A percentile compares a stretch with the other conserved stretches of the same genome.
Evolutionary conservation across 2,113 vertebrate genomes (phyloP).

Genomic region (Pituophis catenifer): DNA sequence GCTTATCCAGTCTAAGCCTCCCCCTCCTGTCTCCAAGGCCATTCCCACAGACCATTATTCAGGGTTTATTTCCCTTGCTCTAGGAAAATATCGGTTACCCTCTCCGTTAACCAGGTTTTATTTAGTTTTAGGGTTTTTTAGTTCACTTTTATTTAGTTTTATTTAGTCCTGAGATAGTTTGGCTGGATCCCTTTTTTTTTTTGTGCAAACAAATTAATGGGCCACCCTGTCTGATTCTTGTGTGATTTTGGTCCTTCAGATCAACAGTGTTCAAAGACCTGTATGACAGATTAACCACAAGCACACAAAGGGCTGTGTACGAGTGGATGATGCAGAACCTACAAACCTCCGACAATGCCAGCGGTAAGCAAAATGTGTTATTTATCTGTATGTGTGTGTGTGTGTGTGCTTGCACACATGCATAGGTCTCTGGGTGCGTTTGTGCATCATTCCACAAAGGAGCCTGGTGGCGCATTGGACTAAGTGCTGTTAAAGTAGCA

Average conservation of each 20-base stretch:
- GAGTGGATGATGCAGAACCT: constrained; percentile 75
- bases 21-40: neutral
- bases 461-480: too few relatives aligned
- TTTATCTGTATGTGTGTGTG: neutral
- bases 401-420: neutral
- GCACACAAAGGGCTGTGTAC: constrained; percentile 68
- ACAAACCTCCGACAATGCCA: constrained; percentile 49
- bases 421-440: neutral
- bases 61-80: neutral
- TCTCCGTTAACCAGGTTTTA: neutral
- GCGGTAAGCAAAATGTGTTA: constrained; percentile 53
- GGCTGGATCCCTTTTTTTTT: neutral
- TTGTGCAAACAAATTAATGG: neutral
- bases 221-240: neutral
- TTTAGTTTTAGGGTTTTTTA: neutral
- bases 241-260: constrained; percentile 46
- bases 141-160: too few relatives aligned
- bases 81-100: neutral
- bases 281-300: constrained; percentile 73
- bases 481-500: too few relatives aligned
- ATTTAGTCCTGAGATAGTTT: neutral
- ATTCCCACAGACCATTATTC: neutral
- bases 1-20: neutral
- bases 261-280: constrained; percentile 76
- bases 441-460: neutral